These are phyloP conservation scores for Epirrhoe alternata DNA, from an alignment of 2,888 invertebrate genomes.

Conservation along the genomic window DNA sequence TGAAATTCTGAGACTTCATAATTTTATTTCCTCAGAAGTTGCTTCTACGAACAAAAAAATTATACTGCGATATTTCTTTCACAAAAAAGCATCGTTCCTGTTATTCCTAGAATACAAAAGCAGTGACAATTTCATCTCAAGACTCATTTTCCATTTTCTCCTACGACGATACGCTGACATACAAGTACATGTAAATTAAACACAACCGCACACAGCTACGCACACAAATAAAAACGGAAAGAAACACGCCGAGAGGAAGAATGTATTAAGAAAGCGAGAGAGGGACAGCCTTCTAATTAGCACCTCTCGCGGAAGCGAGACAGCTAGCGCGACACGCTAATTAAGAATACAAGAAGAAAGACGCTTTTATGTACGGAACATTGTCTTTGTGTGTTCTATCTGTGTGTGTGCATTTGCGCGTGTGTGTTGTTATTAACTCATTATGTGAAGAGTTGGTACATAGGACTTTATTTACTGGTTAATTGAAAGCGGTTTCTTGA, in stretches of 20 bases:
- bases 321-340: slow-evolving; percentile 84
- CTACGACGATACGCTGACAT: slow-evolving; percentile 75
- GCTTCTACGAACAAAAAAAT: not conserved
- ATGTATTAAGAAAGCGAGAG: slow-evolving; percentile 86
- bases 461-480: slow-evolving; percentile 80
- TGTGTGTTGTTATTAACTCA: slow-evolving; percentile 82
- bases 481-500: slow-evolving; percentile 82
- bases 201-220: slow-evolving; percentile 84
- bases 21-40: not conserved
- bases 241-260: slow-evolving; percentile 85
- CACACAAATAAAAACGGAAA: slow-evolving; percentile 85
- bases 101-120: not conserved
- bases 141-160: slow-evolving; percentile 48
- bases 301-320: slow-evolving; percentile 75
- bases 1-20: not conserved
- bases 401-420: slow-evolving; percentile 61
- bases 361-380: slow-evolving; percentile 82
- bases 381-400: slow-evolving; percentile 62
- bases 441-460: slow-evolving; percentile 84
- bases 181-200: slow-evolving; percentile 85
- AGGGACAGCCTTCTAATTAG: slow-evolving; percentile 81
- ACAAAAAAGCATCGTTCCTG: not conserved
- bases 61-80: too few relatives aligned
- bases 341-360: slow-evolving; percentile 90
- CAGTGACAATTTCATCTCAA: not conserved